Evolutionary conservation across 2,113 vertebrate species (phyloP).

Genomic region (Spermophilus dauricus): DNA sequence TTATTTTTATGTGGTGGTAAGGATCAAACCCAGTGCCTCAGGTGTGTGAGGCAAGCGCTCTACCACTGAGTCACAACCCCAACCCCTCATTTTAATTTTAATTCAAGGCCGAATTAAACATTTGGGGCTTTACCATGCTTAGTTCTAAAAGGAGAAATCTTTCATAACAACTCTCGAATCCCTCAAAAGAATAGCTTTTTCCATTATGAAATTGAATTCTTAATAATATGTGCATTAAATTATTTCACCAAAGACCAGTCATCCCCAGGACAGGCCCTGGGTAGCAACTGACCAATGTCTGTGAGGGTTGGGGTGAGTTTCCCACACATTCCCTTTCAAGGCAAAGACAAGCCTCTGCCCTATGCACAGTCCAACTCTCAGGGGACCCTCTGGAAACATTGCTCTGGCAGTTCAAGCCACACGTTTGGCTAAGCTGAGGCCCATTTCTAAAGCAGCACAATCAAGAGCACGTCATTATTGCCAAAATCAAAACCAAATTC

Average conservation of each 20-base stretch:
- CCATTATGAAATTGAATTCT: background rate
- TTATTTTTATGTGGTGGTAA: too few species aligned
- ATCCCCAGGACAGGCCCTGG: background rate
- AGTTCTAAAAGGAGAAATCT: background rate
- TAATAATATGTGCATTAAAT: background rate
- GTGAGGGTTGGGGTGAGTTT: background rate
- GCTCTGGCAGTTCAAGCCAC: background rate
- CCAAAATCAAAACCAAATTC: background rate
- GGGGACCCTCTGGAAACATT: background rate
- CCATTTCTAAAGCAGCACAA: background rate
- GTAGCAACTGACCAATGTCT: background rate
- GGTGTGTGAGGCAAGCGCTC: too few species aligned
- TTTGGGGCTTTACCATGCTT: background rate
- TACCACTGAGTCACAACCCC: too few species aligned
- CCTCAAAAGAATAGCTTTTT: background rate
- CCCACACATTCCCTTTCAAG: background rate
- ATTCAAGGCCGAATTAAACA: conserved; percentile 24
- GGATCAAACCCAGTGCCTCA: too few species aligned
- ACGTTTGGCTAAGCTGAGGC: background rate
- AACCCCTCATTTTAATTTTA: background rate
- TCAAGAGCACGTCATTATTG: background rate
- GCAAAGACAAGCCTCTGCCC: background rate
- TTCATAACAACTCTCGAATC: background rate
- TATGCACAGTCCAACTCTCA: background rate
- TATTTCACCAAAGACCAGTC: background rate